Evolutionary conservation across 2,888 invertebrate species (phyloP).

Genomic region (Apomyelois bistriatella): DNA sequence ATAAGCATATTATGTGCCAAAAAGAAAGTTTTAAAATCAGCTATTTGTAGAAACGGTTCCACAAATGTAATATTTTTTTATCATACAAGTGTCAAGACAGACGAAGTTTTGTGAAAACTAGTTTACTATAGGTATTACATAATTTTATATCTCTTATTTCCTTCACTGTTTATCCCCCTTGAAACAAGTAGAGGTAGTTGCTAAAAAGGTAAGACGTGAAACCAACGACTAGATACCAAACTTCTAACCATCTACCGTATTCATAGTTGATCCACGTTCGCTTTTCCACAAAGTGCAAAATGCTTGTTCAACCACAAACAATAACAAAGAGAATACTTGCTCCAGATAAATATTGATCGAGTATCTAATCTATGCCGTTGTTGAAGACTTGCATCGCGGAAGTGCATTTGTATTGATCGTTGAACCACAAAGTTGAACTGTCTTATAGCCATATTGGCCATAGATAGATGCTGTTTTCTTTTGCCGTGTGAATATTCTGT

Average conservation of each 20-base stretch:
- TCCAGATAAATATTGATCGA: conserved; percentile 11
- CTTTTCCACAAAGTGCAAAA: conserved; percentile 2
- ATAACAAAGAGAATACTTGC: background rate
- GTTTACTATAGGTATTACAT: no score
- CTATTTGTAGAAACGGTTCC: no score
- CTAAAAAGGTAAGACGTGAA: no score
- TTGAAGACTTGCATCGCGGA: conserved; percentile 4
- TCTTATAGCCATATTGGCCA: background rate
- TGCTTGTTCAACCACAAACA: conserved; percentile 10
- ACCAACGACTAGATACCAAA: background rate
- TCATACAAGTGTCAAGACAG: no score
- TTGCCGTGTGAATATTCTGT: conserved; percentile 8
- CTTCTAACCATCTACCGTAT: background rate
- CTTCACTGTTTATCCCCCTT: no score
- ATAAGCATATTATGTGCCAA: background rate
- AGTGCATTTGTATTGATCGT: background rate
- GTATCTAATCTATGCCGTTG: background rate
- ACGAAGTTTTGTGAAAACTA: no score
- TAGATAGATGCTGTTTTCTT: background rate
- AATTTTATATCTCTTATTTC: no score
- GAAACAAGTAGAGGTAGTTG: no score
- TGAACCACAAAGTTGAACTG: background rate
- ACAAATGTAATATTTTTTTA: no score
- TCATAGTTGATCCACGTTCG: conserved; percentile 5
- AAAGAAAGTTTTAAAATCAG: background rate